These are phyloP conservation scores for Nineta flava DNA, from an alignment of 2,888 invertebrate species.

Conservation along the genomic window DNA sequence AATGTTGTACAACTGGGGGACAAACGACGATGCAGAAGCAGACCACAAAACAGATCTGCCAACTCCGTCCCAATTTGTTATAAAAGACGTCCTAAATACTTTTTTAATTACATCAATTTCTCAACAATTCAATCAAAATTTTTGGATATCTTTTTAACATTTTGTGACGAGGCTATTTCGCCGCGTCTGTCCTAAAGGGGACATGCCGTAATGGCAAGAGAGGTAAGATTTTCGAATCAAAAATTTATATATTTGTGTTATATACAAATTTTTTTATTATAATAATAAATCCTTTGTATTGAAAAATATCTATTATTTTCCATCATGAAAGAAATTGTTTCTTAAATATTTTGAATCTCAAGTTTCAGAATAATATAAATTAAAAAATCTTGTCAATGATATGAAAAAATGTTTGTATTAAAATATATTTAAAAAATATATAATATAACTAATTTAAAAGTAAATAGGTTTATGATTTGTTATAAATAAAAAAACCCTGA, in stretches of 20 bases:
- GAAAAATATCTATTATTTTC: neutral
- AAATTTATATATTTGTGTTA: too few species aligned
- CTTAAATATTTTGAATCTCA: neutral
- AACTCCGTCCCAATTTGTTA: neutral
- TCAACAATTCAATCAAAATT: neutral
- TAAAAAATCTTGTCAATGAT: too few species aligned
- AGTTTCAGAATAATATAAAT: too few species aligned
- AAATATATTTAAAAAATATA: too few species aligned
- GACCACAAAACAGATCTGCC: conserved; percentile 8
- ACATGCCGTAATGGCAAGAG: conserved; percentile 60
- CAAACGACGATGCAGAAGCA: conserved; percentile 13
- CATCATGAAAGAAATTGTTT: neutral
- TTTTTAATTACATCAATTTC: too few species aligned
- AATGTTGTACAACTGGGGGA: conserved; percentile 6
- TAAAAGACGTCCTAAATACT: neutral
- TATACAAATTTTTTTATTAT: too few species aligned
- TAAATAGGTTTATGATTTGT: too few species aligned
- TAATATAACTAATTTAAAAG: too few species aligned
- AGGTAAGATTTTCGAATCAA: conserved; percentile 29
- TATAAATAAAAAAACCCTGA: too few species aligned
- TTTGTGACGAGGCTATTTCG: conserved; percentile 11
- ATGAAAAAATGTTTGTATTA: too few species aligned
- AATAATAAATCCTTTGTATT: too few species aligned
- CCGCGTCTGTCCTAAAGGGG: conserved; percentile 36
- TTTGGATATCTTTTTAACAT: conserved; percentile 1